Evolutionary conservation across 64 coral and sea anemone genomes (phyloP).

Genomic region (Anthopleura sola): DNA sequence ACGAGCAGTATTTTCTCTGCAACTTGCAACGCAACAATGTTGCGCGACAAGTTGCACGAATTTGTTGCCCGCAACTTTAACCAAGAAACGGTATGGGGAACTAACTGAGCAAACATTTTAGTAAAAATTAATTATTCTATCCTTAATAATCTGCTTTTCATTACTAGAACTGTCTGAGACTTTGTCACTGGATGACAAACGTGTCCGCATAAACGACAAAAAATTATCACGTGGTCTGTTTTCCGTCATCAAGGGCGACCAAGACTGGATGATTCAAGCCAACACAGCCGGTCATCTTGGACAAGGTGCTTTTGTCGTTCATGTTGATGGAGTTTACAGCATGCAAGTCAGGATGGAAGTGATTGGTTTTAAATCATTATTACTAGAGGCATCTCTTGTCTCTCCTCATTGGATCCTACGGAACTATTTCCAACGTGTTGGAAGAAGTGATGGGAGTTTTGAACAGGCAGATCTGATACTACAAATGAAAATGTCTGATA

Average conservation of each 20-base stretch:
- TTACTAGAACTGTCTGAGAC: not conserved
- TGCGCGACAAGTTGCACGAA: too few relatives aligned
- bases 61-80: too few relatives aligned
- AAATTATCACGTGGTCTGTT: slow-evolving; percentile 44
- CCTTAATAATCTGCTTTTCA: not conserved
- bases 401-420: not conserved
- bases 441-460: slow-evolving; percentile 22
- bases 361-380: slow-evolving; percentile 30
- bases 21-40: too few relatives aligned
- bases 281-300: slow-evolving; percentile 40
- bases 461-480: slow-evolving; percentile 26
- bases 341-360: slow-evolving; percentile 38
- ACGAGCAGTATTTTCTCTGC: too few relatives aligned
- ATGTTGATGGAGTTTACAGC: slow-evolving; percentile 46
- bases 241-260: not conserved
- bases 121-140: too few relatives aligned
- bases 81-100: too few relatives aligned
- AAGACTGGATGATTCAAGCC: slow-evolving; percentile 18
- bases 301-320: slow-evolving; percentile 42
- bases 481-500: slow-evolving; percentile 35
- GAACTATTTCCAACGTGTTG: slow-evolving; percentile 17
- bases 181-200: not conserved
- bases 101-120: too few relatives aligned
- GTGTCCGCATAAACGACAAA: slow-evolving; percentile 39
- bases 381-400: slow-evolving; percentile 29